Evolutionary conservation across 2,888 invertebrate species (phyloP), one percentile per base, ranked within the genome.

Genomic region (Herminia tarsipennalis): DNA sequence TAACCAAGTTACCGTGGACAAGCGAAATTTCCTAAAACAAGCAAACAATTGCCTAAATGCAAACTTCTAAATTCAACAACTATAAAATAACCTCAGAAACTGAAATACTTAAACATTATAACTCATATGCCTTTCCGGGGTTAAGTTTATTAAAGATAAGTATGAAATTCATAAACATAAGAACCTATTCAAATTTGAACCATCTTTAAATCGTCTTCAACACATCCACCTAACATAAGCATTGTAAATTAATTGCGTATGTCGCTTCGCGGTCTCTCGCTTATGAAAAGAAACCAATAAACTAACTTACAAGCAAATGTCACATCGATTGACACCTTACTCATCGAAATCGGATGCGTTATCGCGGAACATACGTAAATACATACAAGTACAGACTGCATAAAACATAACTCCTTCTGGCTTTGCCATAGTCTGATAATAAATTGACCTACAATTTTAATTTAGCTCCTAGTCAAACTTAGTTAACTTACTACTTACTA

Each of bases 191-290:
- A 32, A 32, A 38, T 29, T 14, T 38, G 22, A 38, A 29, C 16
- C 29, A 16, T 29, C 38, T 38, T 38, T 13, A 28, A 21, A 38
- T 38, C 38, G 20, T 21, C 21, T 38, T 38, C 14, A 2, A 13
- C 28, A 8, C 30, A 22, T 38, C 17, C 29, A 12, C 32, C 29
- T 24, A 22, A 17, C 10, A 24, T 17, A 12, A 5, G 13, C 24
- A 24, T 32, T 32, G 30, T 39, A 24, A 39, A 39, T 39, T 39
- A 12, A 39, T 39, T 32, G 30, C 24, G 30, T 39, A 24, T 18
- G 24, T 17, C 22, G 5, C 5, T n/a, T 17, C 13, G 6, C 14
- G 16, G 12, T 24, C 16, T 32, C 25, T 25, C 17, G 17, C 10
- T 17, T 16, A 35, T 14, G 13, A 17, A 25, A n/a, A n/a, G 17